phyloP scores from a whole-genome alignment of 2,113 vertebrate species.

The Paracanthobrama guichenoti region DNA sequence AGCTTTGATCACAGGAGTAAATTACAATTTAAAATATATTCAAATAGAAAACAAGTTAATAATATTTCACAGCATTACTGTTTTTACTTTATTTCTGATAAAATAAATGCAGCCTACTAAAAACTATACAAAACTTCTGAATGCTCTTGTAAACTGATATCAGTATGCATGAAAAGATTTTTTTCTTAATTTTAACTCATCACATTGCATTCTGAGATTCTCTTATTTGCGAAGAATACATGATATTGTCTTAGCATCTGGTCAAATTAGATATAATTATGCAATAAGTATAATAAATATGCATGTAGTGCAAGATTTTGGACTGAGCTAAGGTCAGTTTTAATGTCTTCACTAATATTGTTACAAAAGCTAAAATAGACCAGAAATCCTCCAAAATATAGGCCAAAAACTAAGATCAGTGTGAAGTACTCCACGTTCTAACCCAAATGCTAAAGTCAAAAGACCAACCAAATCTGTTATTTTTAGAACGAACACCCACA shows the following conservation, averaged over 20 bases:
- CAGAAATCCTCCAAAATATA: too few species aligned
- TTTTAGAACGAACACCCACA: not conserved
- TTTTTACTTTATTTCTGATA: not conserved
- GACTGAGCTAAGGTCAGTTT: not conserved
- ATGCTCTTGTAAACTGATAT: not conserved
- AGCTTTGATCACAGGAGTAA: not conserved
- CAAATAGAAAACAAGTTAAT: not conserved
- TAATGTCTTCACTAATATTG: not conserved
- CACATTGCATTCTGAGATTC: not conserved
- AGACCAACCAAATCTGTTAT: slow-evolving; percentile 12
- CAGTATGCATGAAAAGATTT: not conserved
- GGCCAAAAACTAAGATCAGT: not conserved
- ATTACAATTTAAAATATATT: not conserved
- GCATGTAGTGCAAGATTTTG: not conserved
- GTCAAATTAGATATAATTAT: not conserved
- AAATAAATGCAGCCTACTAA: not conserved
- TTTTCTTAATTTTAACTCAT: not conserved
- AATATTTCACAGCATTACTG: not conserved
- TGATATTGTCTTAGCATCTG: not conserved
- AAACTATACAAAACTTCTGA: not conserved
- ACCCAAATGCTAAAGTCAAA: not conserved
- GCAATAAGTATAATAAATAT: not conserved
- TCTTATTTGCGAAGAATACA: not conserved
- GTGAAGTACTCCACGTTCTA: not conserved
- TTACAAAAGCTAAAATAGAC: not conserved